phyloP scores from a whole-genome alignment of 2,888 invertebrate genomes.

The Leptinotarsa tumamoca region DNA sequence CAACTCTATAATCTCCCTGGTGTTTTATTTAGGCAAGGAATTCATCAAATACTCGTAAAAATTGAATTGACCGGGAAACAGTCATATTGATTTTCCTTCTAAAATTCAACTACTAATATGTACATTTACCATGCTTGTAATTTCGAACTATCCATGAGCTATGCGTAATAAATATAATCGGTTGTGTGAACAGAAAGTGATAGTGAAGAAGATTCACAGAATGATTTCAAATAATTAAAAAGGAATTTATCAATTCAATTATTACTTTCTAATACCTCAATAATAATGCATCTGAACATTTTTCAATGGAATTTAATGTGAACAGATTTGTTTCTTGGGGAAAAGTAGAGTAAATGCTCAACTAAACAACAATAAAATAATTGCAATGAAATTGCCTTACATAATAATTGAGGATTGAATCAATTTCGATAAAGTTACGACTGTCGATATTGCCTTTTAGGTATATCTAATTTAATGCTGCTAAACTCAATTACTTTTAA shows the following conservation, averaged over 20 bases:
- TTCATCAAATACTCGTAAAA: too few species aligned
- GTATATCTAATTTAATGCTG: too few species aligned
- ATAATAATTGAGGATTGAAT: too few species aligned
- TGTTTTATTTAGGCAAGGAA: too few species aligned
- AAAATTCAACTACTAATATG: too few species aligned
- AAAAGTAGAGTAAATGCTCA: conserved; percentile 10
- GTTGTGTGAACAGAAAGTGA: background rate
- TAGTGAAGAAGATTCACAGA: background rate
- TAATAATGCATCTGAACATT: conserved; percentile 16
- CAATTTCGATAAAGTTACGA: too few species aligned
- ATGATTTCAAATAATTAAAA: background rate
- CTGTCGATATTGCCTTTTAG: too few species aligned
- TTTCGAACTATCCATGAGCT: background rate
- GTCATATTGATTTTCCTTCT: too few species aligned
- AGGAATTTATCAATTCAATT: background rate
- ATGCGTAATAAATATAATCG: background rate
- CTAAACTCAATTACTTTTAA: too few species aligned
- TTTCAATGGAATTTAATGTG: conserved; percentile 30
- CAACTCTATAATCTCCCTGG: too few species aligned
- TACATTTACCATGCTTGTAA: background rate
- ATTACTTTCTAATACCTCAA: background rate
- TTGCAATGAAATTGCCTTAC: too few species aligned
- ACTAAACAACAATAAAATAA: background rate
- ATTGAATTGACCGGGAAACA: too few species aligned
- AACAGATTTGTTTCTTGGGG: conserved; percentile 26